A percentile compares a stretch with the other conserved stretches of the same genome.
phyloP scores from a whole-genome alignment of 64 coral and sea anemone genomes.

The Acropora yongei region DNA sequence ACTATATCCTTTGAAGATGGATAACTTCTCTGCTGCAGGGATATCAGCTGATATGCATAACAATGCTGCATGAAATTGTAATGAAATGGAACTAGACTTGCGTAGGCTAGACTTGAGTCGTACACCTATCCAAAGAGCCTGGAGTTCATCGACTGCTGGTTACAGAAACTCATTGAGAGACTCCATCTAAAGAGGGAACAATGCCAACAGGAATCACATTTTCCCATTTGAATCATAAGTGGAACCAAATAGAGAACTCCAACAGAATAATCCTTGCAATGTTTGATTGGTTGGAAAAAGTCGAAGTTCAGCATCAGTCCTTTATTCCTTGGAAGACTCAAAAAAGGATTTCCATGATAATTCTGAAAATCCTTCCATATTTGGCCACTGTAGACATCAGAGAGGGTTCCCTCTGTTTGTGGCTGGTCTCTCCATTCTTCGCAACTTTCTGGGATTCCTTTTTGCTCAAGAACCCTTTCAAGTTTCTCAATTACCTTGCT shows the following conservation, averaged over 20 bases:
- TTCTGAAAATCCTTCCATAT: constrained; percentile 36
- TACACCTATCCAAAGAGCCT: not conserved
- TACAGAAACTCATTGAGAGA: not conserved
- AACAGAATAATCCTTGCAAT: constrained; percentile 14
- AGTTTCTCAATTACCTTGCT: constrained; percentile 49
- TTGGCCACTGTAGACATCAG: constrained; percentile 55
- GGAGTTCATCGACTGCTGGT: not conserved
- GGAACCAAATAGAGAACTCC: not conserved
- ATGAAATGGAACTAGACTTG: not conserved
- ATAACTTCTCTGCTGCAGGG: not conserved
- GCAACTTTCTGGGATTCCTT: constrained; percentile 43
- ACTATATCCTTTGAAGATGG: not conserved
- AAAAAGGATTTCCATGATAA: constrained; percentile 11
- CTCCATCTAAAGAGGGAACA: not conserved
- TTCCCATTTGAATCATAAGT: not conserved
- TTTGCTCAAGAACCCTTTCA: constrained; percentile 27
- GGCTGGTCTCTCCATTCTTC: constrained; percentile 44
- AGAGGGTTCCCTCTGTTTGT: not conserved
- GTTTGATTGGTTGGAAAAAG: constrained; percentile 25
- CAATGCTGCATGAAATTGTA: not conserved
- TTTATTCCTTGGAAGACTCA: constrained; percentile 8
- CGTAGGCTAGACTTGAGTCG: not conserved
- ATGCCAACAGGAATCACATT: not conserved
- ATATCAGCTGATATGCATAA: constrained; percentile 4
- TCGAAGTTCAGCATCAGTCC: constrained; percentile 39